Evolutionary conservation across 2,888 invertebrate genomes (phyloP), one percentile per base, ranked within the genome.

Genomic region (Hymenopus coronatus): DNA sequence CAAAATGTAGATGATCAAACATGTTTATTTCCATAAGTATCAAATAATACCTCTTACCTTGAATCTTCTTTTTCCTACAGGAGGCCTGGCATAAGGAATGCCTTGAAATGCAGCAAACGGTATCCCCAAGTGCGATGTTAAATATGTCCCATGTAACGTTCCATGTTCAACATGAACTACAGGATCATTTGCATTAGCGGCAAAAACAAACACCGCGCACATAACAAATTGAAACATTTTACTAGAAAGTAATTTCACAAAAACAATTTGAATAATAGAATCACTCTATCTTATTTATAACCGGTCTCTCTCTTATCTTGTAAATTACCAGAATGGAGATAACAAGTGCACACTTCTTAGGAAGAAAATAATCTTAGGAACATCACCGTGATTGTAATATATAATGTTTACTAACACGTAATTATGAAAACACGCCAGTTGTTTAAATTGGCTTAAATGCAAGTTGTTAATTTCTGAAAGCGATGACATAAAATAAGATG

Each of bases 51-150:
- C 9, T 12, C 54, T 70, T 84, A 92, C 91, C 92, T 95, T 94
- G 92, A 96, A 96, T 91, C 96, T 93, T 85, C 94, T 93, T 90
- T 95, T 94, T n/a, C 95, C 96, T 15, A 95, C 92, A 0, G 96
- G 96, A 25, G 96, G 95, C 88, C 94, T 92, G 0, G 96, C 96
- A 91, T 96, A 96, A 0, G 96, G 96, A 85, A 96, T 93, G 0
- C 96, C 96, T 91, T 95, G 94, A 91, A 96, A 96, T 82, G 95
- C 95, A 14, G 94, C 94, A 90, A 94, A 95, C 0, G 92, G 91
- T 87, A 91, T 90, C 8, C 90, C 94, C 92, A 30, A 89, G 27
- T 89, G 94, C 93, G 85, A 90, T 27, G 81, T 83, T 93, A 93
- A 1, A 93, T 92, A 0, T 90, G 28, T 91, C 89, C 90, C 91